phyloP scores from a whole-genome alignment of 2,797 vertebrate genomes.

The Triplophysa yarkandensis region DNA sequence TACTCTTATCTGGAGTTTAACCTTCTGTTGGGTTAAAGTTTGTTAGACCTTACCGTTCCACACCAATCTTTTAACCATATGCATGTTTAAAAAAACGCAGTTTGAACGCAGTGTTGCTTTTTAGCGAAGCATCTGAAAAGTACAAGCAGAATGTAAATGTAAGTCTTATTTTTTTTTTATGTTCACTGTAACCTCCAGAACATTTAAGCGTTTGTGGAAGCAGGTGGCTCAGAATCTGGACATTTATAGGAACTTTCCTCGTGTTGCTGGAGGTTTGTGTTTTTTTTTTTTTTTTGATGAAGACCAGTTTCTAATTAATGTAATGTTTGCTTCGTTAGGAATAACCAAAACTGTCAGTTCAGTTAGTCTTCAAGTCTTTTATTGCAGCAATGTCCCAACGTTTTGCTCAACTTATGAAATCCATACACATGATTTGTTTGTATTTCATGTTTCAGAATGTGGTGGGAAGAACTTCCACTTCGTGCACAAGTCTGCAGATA shows the following conservation, averaged over 20 bases:
- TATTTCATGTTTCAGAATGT: slow-evolving; percentile 78
- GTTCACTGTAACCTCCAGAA: slow-evolving; percentile 75
- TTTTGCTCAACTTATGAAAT: background rate
- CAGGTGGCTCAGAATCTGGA: slow-evolving; percentile 92
- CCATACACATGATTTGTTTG: background rate
- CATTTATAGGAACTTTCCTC: slow-evolving; percentile 85
- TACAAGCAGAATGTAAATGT: background rate
- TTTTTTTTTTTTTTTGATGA: background rate
- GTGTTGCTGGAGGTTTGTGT: slow-evolving; percentile 86
- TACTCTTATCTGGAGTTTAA: slow-evolving; percentile 14
- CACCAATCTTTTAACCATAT: background rate
- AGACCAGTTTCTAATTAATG: background rate
- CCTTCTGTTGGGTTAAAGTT: slow-evolving; percentile 2
- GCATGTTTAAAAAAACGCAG: too few species aligned
- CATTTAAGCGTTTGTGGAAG: slow-evolving; percentile 93
- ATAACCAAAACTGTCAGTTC: background rate
- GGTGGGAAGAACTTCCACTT: slow-evolving; percentile 98
- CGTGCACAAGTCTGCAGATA: slow-evolving; percentile 85
- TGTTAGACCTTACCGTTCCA: background rate
- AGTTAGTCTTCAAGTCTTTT: too few species aligned
- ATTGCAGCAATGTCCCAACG: background rate
- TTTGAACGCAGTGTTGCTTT: too few species aligned
- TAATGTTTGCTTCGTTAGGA: background rate
- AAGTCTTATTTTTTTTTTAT: background rate
- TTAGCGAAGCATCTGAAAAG: too few species aligned